These are phyloP conservation scores for Pelodiscus sinensis DNA, from an alignment of 2,113 vertebrate species.

Conservation along the genomic window DNA sequence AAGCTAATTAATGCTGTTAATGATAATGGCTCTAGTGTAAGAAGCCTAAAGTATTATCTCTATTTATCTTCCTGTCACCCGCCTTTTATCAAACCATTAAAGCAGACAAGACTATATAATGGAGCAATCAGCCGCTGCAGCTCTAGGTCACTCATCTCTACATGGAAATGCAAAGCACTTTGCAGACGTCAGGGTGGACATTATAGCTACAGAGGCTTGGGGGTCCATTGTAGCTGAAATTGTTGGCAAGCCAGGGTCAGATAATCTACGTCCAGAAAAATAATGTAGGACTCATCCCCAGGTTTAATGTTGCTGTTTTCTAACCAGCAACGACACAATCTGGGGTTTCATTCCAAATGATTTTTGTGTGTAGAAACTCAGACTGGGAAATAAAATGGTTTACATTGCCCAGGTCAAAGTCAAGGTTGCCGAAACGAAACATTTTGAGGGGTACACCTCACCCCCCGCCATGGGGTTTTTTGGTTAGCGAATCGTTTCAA, in stretches of 20 bases:
- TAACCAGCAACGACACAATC: neutral
- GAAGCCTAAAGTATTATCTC: slow-evolving; percentile 71
- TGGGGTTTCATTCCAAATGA: neutral
- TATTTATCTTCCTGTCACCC: slow-evolving; percentile 78
- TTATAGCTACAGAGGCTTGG: neutral
- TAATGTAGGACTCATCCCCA: neutral
- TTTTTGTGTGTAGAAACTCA: neutral
- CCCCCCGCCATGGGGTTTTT: neutral
- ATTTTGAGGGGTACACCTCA: neutral
- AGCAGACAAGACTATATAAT: slow-evolving; percentile 65
- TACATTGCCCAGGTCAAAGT: neutral
- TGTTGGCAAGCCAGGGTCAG: neutral
- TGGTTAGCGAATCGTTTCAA: neutral
- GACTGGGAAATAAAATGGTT: neutral
- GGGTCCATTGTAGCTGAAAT: neutral
- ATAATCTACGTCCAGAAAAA: neutral
- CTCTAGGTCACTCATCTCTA: slow-evolving; percentile 42
- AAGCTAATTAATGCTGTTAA: slow-evolving; percentile 81
- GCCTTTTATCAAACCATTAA: slow-evolving; percentile 78
- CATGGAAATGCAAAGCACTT: slow-evolving; percentile 51
- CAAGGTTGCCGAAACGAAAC: neutral
- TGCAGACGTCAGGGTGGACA: neutral
- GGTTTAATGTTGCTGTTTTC: neutral
- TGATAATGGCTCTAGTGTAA: slow-evolving; percentile 74
- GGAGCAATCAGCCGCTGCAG: slow-evolving; percentile 46